Conservation (phyloP, 2,113 vertebrate species). For the Lepus timidus region DNA sequence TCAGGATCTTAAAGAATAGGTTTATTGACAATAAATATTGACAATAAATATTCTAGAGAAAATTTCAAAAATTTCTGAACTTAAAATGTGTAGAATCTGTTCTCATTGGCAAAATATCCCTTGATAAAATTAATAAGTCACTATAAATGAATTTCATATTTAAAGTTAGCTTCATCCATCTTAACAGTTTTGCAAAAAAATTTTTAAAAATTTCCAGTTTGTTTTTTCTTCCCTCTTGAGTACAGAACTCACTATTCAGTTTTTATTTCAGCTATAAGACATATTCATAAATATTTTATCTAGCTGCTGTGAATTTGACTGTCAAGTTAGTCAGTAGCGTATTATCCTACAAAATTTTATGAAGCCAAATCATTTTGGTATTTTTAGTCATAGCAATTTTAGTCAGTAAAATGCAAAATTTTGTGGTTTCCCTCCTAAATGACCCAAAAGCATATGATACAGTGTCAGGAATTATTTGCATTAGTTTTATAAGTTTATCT, state of each 20-base stretch:
- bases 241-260: conserved; percentile 50
- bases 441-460: conserved; percentile 79
- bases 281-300: conserved; percentile 74
- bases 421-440: conserved; percentile 66
- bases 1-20: conserved; percentile 87
- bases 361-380: conserved; percentile 77
- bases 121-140: conserved; percentile 75
- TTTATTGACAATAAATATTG: conserved; percentile 88
- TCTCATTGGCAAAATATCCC: conserved; percentile 88
- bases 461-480: conserved; percentile 83
- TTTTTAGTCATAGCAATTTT: conserved; percentile 65
- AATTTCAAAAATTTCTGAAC: conserved; percentile 86
- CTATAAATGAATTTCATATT: conserved; percentile 76
- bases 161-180: conserved; percentile 75
- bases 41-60: conserved; percentile 89
- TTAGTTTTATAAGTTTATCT: conserved; percentile 84
- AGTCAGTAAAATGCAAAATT: conserved; percentile 78
- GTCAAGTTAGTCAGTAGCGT: conserved; percentile 78
- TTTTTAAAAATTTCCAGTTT: conserved; percentile 64
- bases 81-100: conserved; percentile 86
- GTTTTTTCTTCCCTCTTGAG: conserved; percentile 69
- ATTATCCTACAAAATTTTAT: conserved; percentile 73
- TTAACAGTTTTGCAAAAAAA: conserved; percentile 80
- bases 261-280: conserved; percentile 77
- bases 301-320: conserved; percentile 81